Evolutionary conservation across 1,140 invertebrate species (phyloP).

Genomic region (Bombus impatiens): DNA sequence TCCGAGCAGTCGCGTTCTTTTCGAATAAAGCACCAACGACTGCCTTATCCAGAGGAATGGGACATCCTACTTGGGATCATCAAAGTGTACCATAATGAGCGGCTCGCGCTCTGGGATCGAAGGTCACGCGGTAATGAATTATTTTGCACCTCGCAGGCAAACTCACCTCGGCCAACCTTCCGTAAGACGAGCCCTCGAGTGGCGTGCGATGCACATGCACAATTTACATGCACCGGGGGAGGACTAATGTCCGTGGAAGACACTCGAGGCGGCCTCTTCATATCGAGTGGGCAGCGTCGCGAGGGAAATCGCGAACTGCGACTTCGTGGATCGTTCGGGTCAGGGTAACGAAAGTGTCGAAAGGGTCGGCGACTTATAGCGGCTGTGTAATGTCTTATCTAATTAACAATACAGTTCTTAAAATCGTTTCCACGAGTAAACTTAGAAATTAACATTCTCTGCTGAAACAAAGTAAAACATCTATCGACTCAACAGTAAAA

Average conservation of each 20-base stretch:
- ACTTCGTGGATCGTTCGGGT: background rate
- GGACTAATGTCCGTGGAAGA: slow-evolving; percentile 61
- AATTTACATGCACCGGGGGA: slow-evolving; percentile 43
- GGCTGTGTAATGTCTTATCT: background rate
- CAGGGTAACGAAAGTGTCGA: slow-evolving; percentile 30
- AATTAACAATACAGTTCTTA: background rate
- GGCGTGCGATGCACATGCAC: slow-evolving; percentile 37
- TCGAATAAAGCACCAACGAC: background rate
- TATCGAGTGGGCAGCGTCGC: slow-evolving; percentile 39
- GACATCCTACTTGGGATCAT: slow-evolving; percentile 67
- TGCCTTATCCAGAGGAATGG: background rate
- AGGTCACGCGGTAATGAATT: slow-evolving; percentile 80
- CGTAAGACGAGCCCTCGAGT: slow-evolving; percentile 48
- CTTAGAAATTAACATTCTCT: no score
- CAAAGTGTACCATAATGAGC: slow-evolving; percentile 77
- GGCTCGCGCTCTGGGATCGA: slow-evolving; percentile 76
- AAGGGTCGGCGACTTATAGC: slow-evolving; percentile 52
- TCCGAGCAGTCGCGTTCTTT: no score
- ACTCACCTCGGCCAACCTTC: slow-evolving; percentile 56
- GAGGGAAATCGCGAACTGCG: slow-evolving; percentile 22
- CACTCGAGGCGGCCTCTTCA: slow-evolving; percentile 52
- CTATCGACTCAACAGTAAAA: background rate
- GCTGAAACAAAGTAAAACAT: background rate
- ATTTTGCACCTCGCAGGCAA: slow-evolving; percentile 79
- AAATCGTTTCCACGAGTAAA: no score